These are phyloP conservation scores for Watsonalla binaria DNA, from an alignment of 2,888 invertebrate genomes.

Conservation along the genomic window DNA sequence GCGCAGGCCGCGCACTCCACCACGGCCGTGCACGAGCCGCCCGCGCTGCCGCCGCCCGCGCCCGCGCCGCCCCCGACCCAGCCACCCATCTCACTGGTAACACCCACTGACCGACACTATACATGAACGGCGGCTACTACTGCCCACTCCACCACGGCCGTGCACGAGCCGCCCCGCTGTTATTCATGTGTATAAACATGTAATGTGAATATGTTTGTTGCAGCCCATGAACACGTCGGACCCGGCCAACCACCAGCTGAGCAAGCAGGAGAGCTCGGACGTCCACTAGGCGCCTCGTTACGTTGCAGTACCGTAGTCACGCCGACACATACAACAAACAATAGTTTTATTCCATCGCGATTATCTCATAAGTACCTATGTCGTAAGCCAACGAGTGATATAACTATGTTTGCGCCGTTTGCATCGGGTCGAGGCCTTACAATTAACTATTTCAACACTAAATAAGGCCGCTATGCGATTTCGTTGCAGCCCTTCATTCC, in stretches of 20 bases:
- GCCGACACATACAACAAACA: constrained; percentile 54
- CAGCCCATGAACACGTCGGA: constrained; percentile 91
- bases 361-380: constrained; percentile 61
- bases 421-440: constrained; percentile 36
- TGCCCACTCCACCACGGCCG: constrained; percentile 90
- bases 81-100: constrained; percentile 51
- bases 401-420: constrained; percentile 42
- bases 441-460: background rate
- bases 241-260: constrained; percentile 89
- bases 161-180: constrained; percentile 65
- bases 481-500: background rate
- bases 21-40: constrained; percentile 78
- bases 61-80: constrained; percentile 63
- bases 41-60: constrained; percentile 48
- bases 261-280: constrained; percentile 89
- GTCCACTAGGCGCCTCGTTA: constrained; percentile 81
- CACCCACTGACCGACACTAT: constrained; percentile 6
- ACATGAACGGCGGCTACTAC: constrained; percentile 86
- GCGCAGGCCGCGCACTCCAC: constrained; percentile 94
- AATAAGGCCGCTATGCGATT: background rate
- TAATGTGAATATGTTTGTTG: constrained; percentile 32
- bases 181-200: background rate
- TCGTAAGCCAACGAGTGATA: constrained; percentile 57
- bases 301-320: constrained; percentile 59
- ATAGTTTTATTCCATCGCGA: constrained; percentile 72